Evolutionary conservation across 2,888 invertebrate genomes (phyloP), one percentile per base, ranked within the genome.

Genomic region (Eupithecia insigniata): DNA sequence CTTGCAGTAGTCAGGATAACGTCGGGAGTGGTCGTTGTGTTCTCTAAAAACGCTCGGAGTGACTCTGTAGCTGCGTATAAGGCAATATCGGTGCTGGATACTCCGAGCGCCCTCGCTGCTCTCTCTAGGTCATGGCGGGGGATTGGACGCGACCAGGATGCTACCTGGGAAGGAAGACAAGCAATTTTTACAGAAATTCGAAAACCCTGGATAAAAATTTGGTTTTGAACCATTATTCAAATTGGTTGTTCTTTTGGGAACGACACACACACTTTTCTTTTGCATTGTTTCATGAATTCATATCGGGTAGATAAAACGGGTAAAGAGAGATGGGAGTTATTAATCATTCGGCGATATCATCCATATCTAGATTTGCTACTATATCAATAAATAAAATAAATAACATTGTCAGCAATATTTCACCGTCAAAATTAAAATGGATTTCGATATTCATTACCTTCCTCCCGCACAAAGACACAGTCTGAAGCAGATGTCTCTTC

Each of bases 81-180:
- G 0, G 96, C 89, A 30, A 96, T 93, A 83, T 96, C 97, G 0
- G 96, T 95, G 64, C 96, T 95, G 0, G 96, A 95, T 0, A 96
- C 95, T 1, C 95, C 95, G 0, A 96, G 94, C 0, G 95, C 94
- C 14, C 92, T 92, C 0, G 96, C 95, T 5, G 96, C 95, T 43
- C 95, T 92, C 67, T 94, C 94, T 10, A 97, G 89, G 18, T 93
- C 87, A 0, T 95, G 95, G 8, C 95, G 88, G 10, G 95, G 91
- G 0, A 97, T 95, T 0, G 96, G 95, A 0, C 96, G 95, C 0
- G 96, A 96, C 97, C 97, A 97, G 0, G 96, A 95, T 3, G 96
- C 95, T 1, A 96, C 96, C 93, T 93, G 72, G 0, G 76, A 76
- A 62, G 14, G 26, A 43, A 43, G 16, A 43, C 43, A 43, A 22